Percentiles rank a stretch among this genome's conserved stretches.
These are phyloP conservation scores for Mastigias papua DNA, from an alignment of 30 jellyfish, hydroid and myxozoan species.

Conservation along the genomic window DNA sequence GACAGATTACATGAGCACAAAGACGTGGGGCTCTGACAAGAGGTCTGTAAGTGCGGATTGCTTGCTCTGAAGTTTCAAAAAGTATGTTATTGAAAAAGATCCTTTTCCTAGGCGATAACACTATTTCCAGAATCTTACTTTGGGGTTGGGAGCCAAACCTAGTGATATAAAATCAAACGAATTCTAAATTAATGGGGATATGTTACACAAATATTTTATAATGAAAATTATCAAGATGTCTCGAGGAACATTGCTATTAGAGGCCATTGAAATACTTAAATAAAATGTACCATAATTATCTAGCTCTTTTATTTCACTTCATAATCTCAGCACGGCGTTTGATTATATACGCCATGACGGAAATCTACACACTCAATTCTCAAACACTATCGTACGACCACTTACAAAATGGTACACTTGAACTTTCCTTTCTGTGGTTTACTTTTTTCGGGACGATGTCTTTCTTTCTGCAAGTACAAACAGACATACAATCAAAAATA, in stretches of 20 bases:
- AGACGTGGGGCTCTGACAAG: too few relatives aligned
- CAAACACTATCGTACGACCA: background rate
- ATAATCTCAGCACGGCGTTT: background rate
- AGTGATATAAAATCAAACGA: too few relatives aligned
- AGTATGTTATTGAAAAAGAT: too few relatives aligned
- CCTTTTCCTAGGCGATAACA: too few relatives aligned
- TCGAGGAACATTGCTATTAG: background rate
- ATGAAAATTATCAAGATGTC: background rate
- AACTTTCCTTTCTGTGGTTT: slow-evolving; percentile 67
- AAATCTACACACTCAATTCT: slow-evolving; percentile 36
- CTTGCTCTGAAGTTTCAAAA: too few relatives aligned
- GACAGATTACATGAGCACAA: too few relatives aligned
- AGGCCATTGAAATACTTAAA: background rate
- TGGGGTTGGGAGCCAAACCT: too few relatives aligned
- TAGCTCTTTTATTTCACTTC: too few relatives aligned
- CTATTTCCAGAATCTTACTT: too few relatives aligned
- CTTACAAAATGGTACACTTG: slow-evolving; percentile 55
- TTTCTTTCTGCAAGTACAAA: slow-evolving; percentile 53
- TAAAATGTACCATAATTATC: background rate
- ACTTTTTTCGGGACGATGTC: slow-evolving; percentile 52
- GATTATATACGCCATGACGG: slow-evolving; percentile 12
- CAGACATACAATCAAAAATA: background rate
- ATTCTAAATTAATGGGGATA: background rate
- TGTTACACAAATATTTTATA: background rate
- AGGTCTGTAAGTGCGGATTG: too few relatives aligned